Conservation (phyloP, 2,113 vertebrate genomes). For the Rhabdornis inornatus region DNA sequence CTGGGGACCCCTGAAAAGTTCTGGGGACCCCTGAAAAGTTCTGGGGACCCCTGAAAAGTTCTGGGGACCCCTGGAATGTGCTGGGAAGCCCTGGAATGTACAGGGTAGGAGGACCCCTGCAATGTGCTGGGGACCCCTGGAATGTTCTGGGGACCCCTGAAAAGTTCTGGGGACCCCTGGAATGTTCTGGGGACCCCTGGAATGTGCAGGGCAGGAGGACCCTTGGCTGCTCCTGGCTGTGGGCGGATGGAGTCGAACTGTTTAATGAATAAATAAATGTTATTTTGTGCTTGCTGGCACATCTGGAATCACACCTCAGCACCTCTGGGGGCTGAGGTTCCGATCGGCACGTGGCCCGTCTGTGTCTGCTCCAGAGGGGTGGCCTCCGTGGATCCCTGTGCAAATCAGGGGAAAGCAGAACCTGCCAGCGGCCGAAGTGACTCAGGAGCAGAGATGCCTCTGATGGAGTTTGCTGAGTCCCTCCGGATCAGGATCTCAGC, state of each 20-base stretch:
- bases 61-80: too few relatives aligned
- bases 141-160: too few relatives aligned
- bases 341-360: fast-evolving
- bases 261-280: not conserved
- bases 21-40: too few relatives aligned
- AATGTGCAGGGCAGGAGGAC: not conserved
- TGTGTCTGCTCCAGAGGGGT: not conserved
- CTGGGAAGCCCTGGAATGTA: too few relatives aligned
- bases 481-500: not conserved
- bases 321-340: not conserved
- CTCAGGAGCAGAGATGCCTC: not conserved
- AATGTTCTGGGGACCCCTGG: not conserved
- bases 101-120: not conserved
- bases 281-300: not conserved
- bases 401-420: not conserved
- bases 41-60: too few relatives aligned
- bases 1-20: too few relatives aligned
- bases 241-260: not conserved
- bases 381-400: not conserved
- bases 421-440: not conserved
- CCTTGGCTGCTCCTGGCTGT: not conserved
- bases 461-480: not conserved
- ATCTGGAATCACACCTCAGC: fast-evolving
- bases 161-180: too few relatives aligned
- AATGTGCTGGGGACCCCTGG: too few relatives aligned